These are phyloP conservation scores for Gorsachius goisagi DNA, from an alignment of 2,113 vertebrate species.

Conservation along the genomic window DNA sequence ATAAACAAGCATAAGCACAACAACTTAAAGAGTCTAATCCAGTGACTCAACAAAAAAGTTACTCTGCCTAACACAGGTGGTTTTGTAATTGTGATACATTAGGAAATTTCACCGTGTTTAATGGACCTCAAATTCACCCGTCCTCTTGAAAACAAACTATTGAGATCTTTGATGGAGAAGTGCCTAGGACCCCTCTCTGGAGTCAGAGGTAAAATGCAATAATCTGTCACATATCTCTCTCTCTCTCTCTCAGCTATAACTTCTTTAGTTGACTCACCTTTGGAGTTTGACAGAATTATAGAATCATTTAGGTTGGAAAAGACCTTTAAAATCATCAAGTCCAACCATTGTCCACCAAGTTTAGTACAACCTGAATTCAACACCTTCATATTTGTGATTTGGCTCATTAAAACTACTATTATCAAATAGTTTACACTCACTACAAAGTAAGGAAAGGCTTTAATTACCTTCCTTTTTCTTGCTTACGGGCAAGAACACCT, in stretches of 20 bases:
- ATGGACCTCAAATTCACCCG: background rate
- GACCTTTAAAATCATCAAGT: no score
- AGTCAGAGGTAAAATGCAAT: background rate
- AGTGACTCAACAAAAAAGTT: conserved; percentile 23
- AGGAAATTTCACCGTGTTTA: background rate
- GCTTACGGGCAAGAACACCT: background rate
- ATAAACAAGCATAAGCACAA: background rate
- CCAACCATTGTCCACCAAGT: background rate
- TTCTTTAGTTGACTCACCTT: background rate
- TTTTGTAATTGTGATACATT: background rate
- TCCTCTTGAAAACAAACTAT: background rate
- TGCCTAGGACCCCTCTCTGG: background rate
- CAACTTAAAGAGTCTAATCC: background rate
- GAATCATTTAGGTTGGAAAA: no score
- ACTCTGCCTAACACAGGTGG: background rate
- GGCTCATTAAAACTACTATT: background rate
- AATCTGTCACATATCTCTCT: background rate
- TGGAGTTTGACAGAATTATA: background rate
- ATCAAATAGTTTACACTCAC: background rate
- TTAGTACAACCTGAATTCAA: background rate
- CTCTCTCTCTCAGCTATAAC: background rate
- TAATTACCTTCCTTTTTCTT: background rate
- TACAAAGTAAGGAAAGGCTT: background rate
- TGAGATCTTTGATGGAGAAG: background rate
- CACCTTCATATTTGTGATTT: background rate